Evolutionary conservation across 2,113 vertebrate species (phyloP), one percentile per base, ranked within the genome.

Genomic region (Rhabdornis inornatus): DNA sequence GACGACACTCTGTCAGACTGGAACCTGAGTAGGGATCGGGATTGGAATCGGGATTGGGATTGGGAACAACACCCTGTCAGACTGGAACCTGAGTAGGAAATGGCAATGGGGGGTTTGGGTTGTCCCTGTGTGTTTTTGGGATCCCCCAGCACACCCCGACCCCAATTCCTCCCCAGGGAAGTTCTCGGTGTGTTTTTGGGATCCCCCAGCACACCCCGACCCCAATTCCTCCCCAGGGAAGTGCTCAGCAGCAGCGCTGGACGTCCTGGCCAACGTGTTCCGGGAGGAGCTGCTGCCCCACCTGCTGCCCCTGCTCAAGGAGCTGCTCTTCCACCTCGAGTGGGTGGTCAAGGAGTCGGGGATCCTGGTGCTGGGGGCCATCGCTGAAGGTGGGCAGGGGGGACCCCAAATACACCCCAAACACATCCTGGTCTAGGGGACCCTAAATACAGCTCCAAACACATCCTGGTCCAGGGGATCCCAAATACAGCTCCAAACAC

Each of bases 281-380:
- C 98, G 99, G 70, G 99, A 99, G 45, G 99, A 99, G 50, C 95
- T 99, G 89, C 98, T 99, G 21, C 99, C 99, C 3, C 99, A 99
- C 85, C 97, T 99, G 8, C 98, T 99, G 5, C 99, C 98, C 0
- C 97, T 99, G 71, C 98, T 99, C 37, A 99, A 99, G 96, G 99
- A 98, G 61, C 98, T 99, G 45, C 98, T 99, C 8, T 99, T 99
- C 96, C 99, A 99, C 93, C 99, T 98, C 0, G 99, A 99, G 96
- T 99, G 99, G 99, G 99, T 99, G 86, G 98, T 99, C 95, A 99
- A 99, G 81, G 99, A 99, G 95, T 99, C 99, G 0, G 99, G 99
- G 37, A 99, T 99, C 89, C 97, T 99, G 6, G 99, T 99, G 42
- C 97, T 99, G 78, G 99, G 99, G 0, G 99, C 99, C 70, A 99